Conservation (phyloP, 2,113 vertebrate species). For the Polypterus senegalus region DNA sequence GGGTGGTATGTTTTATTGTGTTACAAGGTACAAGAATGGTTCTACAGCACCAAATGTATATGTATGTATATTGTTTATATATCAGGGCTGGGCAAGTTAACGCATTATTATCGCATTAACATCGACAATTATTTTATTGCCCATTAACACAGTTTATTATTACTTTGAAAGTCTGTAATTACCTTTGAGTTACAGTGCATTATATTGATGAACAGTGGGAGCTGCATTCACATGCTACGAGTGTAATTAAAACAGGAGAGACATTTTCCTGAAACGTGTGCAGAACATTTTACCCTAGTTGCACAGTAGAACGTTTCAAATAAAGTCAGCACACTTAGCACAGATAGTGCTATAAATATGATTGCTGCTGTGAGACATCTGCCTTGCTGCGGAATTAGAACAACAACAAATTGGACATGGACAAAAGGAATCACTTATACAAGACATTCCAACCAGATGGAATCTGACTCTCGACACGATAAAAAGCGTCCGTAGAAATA, state of each 20-base stretch:
- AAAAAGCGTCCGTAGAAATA: conserved; percentile 6
- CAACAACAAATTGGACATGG: conserved; percentile 3
- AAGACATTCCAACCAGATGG: conserved; percentile 16
- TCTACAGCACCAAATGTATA: no score
- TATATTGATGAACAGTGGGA: no score
- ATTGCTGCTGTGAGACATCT: background rate
- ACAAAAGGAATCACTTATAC: conserved; percentile 7
- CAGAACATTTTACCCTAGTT: background rate
- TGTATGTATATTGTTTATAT: no score
- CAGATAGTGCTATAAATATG: background rate
- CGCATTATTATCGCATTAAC: no score
- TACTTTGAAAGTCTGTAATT: no score
- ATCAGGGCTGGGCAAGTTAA: no score
- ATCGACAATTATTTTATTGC: no score
- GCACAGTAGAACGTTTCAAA: background rate
- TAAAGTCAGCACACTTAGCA: background rate
- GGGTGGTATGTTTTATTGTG: no score
- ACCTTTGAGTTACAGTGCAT: no score
- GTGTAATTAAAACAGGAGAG: background rate
- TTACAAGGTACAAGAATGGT: no score
- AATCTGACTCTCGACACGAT: conserved; percentile 10
- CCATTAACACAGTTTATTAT: no score
- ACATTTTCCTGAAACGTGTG: background rate
- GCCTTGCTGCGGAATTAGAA: conserved; percentile 1
- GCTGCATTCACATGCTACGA: no score